phyloP scores from a whole-genome alignment of 2,888 invertebrate genomes.

The Drosophila melanosoma region DNA sequence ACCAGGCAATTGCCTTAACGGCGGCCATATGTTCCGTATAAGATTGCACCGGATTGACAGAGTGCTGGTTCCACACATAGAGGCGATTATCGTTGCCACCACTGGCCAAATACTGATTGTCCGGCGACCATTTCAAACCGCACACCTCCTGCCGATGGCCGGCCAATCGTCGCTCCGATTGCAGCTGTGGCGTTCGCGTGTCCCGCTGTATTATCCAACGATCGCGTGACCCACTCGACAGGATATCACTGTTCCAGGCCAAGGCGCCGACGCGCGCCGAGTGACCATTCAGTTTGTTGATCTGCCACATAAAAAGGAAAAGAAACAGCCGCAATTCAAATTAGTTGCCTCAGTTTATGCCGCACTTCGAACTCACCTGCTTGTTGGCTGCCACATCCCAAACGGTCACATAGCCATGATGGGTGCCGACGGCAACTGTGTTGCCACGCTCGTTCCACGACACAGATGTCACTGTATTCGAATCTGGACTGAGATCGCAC shows the following conservation, averaged over 20 bases:
- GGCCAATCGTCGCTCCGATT: slow-evolving; percentile 92
- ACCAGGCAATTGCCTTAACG: slow-evolving; percentile 99
- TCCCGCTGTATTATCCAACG: slow-evolving; percentile 97
- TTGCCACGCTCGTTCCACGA: slow-evolving; percentile 99
- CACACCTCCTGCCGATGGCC: slow-evolving; percentile 99
- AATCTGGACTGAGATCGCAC: slow-evolving; percentile 97
- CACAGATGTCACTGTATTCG: slow-evolving; percentile 98
- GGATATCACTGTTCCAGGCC: slow-evolving; percentile 98
- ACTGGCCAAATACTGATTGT: slow-evolving; percentile 98
- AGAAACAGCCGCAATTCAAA: neutral
- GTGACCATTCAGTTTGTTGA: slow-evolving; percentile 96
- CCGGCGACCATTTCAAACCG: slow-evolving; percentile 99
- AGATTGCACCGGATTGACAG: slow-evolving; percentile 95
- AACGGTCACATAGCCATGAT: slow-evolving; percentile 98
- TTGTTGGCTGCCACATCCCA: slow-evolving; percentile 99
- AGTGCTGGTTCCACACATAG: slow-evolving; percentile 90
- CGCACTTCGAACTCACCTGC: slow-evolving; percentile 86
- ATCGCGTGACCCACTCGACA: slow-evolving; percentile 98
- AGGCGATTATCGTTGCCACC: slow-evolving; percentile 95
- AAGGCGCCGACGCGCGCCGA: slow-evolving; percentile 96
- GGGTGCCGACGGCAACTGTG: slow-evolving; percentile 98
- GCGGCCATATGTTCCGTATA: slow-evolving; percentile 98
- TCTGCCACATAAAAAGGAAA: slow-evolving; percentile 84
- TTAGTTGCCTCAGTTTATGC: neutral
- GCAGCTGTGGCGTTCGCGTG: slow-evolving; percentile 92